Evolutionary conservation across 2,888 invertebrate genomes (phyloP), one percentile per base, ranked within the genome.

Genomic region (Automeris io): DNA sequence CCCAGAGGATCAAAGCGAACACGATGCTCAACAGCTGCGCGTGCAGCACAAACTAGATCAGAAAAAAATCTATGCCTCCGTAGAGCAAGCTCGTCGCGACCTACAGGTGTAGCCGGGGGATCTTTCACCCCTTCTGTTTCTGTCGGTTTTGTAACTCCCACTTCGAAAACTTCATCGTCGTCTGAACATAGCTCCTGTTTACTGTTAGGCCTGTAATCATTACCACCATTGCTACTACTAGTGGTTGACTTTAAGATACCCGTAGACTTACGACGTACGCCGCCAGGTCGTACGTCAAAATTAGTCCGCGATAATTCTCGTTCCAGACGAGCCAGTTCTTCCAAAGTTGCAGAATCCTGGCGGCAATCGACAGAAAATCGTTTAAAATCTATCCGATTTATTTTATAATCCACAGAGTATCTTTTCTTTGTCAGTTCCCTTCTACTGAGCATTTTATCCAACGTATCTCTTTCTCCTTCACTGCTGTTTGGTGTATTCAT

Each of bases 11-110:
- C 92, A 78, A 93, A 93, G 45, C 91, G 89, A 52, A 93, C 93
- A 56, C 91, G 90, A 75, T 93, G 93, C 68, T 92, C 92, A 37
- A 90, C 89, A 36, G 92, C 91, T 51, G 91, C 91, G 61, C 91
- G 90, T 31, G 93, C 91, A 52, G 92, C 92, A 54, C 90, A 89
- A 48, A 94, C 88, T 42, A 94, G 88, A 64, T 94, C 94, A 37
- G 93, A 92, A 76, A 93, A 93, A 74, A 94, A 91, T 56, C 93
- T 88, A 71, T 93, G 93, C 40, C 93, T 88, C 46, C 92, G 88
- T 54, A 94, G 73, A 46, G 93, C 94, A 53, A 94, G 77, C 66
- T 94, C 93, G 72, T 94, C 94, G 41, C 92, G 90, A 38, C 93
- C 93, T 32, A 94, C 91, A 9, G 93, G 94, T 41, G 93, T 93